A percentile compares a stretch with the other conserved stretches of the same genome.
Evolutionary conservation across 2,888 invertebrate genomes (phyloP).

Genomic region (Phyllotreta striolata): DNA sequence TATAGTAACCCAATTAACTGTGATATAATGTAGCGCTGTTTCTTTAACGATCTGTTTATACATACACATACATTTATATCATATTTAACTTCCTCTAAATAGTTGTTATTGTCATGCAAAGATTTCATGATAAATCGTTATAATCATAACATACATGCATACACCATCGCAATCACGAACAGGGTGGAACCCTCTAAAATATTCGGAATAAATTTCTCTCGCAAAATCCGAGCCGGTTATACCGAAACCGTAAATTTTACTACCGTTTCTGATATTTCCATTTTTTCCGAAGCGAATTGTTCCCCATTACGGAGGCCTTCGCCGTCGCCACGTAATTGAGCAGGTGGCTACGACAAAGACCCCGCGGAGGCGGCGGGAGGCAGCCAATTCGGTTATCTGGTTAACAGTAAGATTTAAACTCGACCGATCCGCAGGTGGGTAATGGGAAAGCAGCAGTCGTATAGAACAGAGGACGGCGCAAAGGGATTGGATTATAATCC

Average conservation of each 20-base stretch:
- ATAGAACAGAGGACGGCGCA: not conserved
- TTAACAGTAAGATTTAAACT: constrained; percentile 44
- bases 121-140: too few relatives aligned
- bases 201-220: too few relatives aligned
- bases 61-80: not conserved
- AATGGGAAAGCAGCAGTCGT: constrained; percentile 43
- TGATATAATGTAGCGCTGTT: constrained; percentile 16
- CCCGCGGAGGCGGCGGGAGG: constrained; percentile 21
- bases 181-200: too few relatives aligned
- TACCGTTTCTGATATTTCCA: constrained; percentile 19
- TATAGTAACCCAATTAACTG: constrained; percentile 11
- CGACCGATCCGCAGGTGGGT: constrained; percentile 56
- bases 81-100: constrained; percentile 5
- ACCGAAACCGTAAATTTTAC: constrained; percentile 16
- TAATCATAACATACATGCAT: too few relatives aligned
- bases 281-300: constrained; percentile 10
- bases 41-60: constrained; percentile 16
- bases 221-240: not conserved
- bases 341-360: constrained; percentile 26
- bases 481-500: not conserved
- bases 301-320: not conserved
- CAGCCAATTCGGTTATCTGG: constrained; percentile 48
- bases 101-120: constrained; percentile 13
- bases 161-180: too few relatives aligned
- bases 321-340: constrained; percentile 21